These are phyloP conservation scores for Ectropis grisescens DNA, from an alignment of 1,140 invertebrate species.

Conservation along the genomic window DNA sequence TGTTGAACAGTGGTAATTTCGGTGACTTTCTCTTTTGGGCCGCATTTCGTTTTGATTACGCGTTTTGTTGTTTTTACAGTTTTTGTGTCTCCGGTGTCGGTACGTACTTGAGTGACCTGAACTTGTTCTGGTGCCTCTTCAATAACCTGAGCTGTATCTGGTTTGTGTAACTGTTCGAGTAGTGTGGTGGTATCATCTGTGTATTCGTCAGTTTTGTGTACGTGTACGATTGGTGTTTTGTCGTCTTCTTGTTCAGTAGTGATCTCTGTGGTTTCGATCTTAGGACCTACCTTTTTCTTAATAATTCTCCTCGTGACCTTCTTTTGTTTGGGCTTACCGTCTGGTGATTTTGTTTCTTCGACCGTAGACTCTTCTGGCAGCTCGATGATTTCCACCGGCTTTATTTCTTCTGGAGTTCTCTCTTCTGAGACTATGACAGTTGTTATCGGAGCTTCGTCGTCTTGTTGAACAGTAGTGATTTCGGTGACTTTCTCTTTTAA, in stretches of 20 bases:
- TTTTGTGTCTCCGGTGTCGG: constrained; percentile 12
- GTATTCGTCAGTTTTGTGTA: constrained; percentile 15
- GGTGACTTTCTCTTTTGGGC: constrained; percentile 1
- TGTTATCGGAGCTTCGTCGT: constrained; percentile 35
- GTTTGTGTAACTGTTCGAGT: constrained; percentile 1
- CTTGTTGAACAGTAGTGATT: constrained; percentile 29
- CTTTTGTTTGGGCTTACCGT: constrained; percentile 27
- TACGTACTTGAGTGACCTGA: constrained; percentile 9
- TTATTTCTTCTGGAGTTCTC: constrained; percentile 8
- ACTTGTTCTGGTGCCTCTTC: constrained; percentile 48
- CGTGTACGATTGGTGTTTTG: constrained; percentile 19
- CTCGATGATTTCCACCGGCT: constrained; percentile 15
- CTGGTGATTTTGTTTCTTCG: constrained; percentile 17
- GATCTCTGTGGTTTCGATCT: constrained; percentile 29
- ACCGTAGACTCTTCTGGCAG: constrained; percentile 15
- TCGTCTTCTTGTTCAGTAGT: constrained; percentile 16
- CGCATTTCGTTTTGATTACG: constrained; percentile 18
- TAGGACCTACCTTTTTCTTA: constrained; percentile 31
- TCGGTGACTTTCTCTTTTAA: constrained; percentile 34
- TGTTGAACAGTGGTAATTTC: not conserved
- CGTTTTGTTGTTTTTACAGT: constrained; percentile 13
- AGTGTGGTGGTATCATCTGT: constrained; percentile 6
- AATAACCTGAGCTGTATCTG: constrained; percentile 8
- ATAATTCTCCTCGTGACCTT: constrained; percentile 26
- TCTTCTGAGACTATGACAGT: constrained; percentile 24